Evolutionary conservation across 1,140 invertebrate species (phyloP), one percentile per base, ranked within the genome.

Genomic region (Apocrypta bakeri): DNA sequence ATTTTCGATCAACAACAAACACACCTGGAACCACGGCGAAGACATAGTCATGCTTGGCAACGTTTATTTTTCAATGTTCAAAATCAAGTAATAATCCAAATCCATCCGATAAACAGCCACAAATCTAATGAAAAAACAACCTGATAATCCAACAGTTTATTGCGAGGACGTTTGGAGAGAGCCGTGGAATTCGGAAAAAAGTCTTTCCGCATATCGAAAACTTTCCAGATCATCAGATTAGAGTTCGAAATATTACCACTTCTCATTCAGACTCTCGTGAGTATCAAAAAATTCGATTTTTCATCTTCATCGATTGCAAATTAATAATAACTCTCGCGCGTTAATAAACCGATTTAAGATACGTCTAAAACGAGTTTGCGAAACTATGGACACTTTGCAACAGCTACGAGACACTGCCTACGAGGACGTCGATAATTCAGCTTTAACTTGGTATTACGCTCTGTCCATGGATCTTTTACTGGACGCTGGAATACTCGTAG

Each of bases 401-500:
- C 81, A 85, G 25, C 61, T 90, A 4, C 86, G 84, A 14, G 78
- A 80, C 68, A 14, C 79, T 1, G 66, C 86, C 1, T 25, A 83
- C 1, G 85, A 86, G 21, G 87, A 90, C 9, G 33, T 85, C 0
- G 89, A 90, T 78, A 78, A 83, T 37, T 89, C 89, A 29, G 84
- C 83, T 0, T 85, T 86, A n/a, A 89, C 87, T 0, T 90, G 89
- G 89, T 90, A 90, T 75, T 86, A 89, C 24, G 88, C 89, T 2
- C 85, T 90, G 14, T 87, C 83, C 31, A 79, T 89, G 61, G 88
- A 89, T 48, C 24, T 89, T 0, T 25, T 85, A 0, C 33, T 90
- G 24, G 87, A 89, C 9, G 85, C 84, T 27, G 86, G 87, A 25
- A 84, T 89, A n/a, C 1, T 84, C 1, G 72, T 90, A 24, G 86